Evolutionary conservation across 1,140 invertebrate genomes (phyloP), one percentile per base, ranked within the genome.

Genomic region (Brachionus rubens): DNA sequence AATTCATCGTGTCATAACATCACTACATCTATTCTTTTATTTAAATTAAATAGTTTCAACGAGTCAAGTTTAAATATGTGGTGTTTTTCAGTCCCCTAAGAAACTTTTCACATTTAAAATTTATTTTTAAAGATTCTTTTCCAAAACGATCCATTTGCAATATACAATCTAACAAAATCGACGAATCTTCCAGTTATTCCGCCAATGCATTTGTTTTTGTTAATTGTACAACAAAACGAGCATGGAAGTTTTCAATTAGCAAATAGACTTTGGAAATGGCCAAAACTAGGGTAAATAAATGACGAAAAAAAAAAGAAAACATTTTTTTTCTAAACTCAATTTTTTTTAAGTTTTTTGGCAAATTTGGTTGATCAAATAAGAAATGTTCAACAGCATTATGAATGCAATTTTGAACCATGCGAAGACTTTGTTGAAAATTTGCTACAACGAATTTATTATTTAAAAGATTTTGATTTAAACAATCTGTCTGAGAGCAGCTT

Each of bases 371-470:
- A 72, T 28, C 68, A 72, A 14, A 54, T 72, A 40, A n/a, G 68
- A 48, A 50, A 72, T 54, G 36, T 72, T 72, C 68, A 72, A 30
- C 68, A 72, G 12, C 68, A 72, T n/a, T 72, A 21, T 54, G 46
- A 33, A 12, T 72, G 50, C n/a, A 72, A 72, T 36, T 50, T 72
- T 10, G 68, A 72, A 10, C 68, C 68, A 12, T 50, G 50, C 41
- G 68, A 72, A 50, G 68, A 48, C 28, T 48, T 72, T 48, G 46
- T 72, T 16, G 68, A 72, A 54, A 24, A 30, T 36, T 26, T 72
- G 46, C 46, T 72, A 48, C 50, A 48, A 54, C 43, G 68, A 48
- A 72, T 72, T 26, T 50, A 72, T 16, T 54, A 72, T 50, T 72
- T 72, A 14, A 72, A 72, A 54, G 50, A 48, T 21, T 50, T 72